Percentiles rank a stretch among this genome's conserved stretches.
These are phyloP conservation scores for Sphaerophoria taeniata DNA, from an alignment of 2,888 invertebrate genomes.

Conservation along the genomic window DNA sequence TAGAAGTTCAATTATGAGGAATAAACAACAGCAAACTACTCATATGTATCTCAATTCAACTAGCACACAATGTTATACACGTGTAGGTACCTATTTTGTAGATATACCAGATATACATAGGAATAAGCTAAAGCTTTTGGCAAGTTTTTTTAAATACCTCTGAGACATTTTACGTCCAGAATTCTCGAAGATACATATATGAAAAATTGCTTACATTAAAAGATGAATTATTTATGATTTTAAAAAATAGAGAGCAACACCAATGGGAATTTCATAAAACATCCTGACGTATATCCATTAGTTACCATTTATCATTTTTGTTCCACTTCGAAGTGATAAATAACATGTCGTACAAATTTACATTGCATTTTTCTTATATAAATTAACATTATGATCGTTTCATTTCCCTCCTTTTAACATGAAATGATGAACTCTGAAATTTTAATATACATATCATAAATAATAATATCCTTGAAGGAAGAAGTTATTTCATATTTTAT, in stretches of 20 bases:
- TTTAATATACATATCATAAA: slow-evolving; percentile 52
- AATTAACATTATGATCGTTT: slow-evolving; percentile 58
- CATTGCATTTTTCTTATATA: slow-evolving; percentile 36
- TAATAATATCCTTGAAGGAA: slow-evolving; percentile 39
- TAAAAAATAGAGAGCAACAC: slow-evolving; percentile 29
- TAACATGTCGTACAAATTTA: slow-evolving; percentile 64
- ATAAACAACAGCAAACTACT: background rate
- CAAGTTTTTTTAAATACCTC: slow-evolving; percentile 50
- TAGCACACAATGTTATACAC: background rate
- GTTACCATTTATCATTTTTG: slow-evolving; percentile 70
- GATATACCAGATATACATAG: background rate
- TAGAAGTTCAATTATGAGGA: background rate
- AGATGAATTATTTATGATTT: slow-evolving; percentile 65
- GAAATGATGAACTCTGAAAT: slow-evolving; percentile 30
- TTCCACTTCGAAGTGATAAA: slow-evolving; percentile 66
- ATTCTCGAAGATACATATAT: slow-evolving; percentile 1
- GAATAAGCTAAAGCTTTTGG: background rate
- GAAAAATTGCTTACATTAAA: slow-evolving; percentile 48
- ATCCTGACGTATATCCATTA: slow-evolving; percentile 56
- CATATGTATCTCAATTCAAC: background rate
- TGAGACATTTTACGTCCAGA: slow-evolving; percentile 29
- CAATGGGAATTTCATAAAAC: slow-evolving; percentile 56
- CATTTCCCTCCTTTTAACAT: slow-evolving; percentile 31
- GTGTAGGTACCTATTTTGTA: too few relatives aligned
- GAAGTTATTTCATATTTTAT: slow-evolving; percentile 35